These are phyloP conservation scores for Epinephelus cyanopodus DNA, from an alignment of 2,113 vertebrate species.

Conservation along the genomic window DNA sequence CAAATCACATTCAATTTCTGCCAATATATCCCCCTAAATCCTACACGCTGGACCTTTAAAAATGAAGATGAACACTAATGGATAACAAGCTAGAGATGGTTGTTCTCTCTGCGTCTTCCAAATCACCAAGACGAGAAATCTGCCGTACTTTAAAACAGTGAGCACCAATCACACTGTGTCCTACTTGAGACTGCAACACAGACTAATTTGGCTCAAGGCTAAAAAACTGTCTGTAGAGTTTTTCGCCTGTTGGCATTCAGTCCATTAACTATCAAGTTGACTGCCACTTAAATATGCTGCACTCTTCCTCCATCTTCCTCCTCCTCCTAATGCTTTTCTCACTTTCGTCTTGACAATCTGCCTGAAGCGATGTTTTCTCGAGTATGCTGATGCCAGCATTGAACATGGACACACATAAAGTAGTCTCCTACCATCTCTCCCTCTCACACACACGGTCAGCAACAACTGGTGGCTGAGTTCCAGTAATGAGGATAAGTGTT, in stretches of 20 bases:
- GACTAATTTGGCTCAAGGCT: background rate
- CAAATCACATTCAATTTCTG: too few species aligned
- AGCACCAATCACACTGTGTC: background rate
- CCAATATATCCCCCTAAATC: too few species aligned
- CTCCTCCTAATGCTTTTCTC: background rate
- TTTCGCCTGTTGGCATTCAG: background rate
- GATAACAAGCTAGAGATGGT: background rate
- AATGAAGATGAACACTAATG: too few species aligned
- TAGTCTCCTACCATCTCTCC: background rate
- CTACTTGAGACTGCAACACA: slow-evolving; percentile 6
- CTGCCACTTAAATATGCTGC: slow-evolving; percentile 16
- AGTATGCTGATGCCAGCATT: slow-evolving; percentile 30
- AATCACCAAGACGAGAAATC: background rate
- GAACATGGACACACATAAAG: slow-evolving; percentile 12
- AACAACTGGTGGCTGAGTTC: slow-evolving; percentile 20
- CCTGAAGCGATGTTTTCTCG: background rate
- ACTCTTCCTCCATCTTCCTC: background rate
- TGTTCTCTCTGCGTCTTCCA: background rate
- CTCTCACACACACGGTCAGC: background rate
- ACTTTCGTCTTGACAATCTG: slow-evolving; percentile 22
- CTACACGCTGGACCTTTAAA: too few species aligned
- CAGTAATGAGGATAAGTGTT: background rate
- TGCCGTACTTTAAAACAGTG: background rate
- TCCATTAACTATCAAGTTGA: slow-evolving; percentile 3
- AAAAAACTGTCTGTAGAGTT: background rate